phyloP scores from a whole-genome alignment of 1,140 invertebrate species.

The Anthonomus grandis region DNA sequence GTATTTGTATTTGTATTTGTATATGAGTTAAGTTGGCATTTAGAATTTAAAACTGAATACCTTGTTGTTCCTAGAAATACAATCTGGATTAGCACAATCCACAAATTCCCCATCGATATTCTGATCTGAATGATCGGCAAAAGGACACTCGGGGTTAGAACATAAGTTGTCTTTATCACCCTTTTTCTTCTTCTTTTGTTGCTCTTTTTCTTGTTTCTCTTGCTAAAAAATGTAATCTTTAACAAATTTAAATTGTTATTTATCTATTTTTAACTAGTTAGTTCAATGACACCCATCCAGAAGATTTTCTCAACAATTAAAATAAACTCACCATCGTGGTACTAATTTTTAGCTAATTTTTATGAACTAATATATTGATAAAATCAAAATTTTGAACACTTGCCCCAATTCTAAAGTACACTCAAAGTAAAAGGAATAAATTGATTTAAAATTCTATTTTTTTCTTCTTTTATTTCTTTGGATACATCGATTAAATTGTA shows the following conservation, averaged over 20 bases:
- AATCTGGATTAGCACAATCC: constrained; percentile 34
- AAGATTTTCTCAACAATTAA: not conserved
- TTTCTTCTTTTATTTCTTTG: no score
- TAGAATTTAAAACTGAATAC: no score
- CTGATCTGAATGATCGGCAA: not conserved
- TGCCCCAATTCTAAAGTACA: no score
- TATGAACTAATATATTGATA: no score
- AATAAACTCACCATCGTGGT: no score
- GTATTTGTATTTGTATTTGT: no score
- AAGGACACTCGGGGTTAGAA: constrained; percentile 27
- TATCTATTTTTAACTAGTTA: not conserved
- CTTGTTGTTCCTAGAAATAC: constrained; percentile 29
- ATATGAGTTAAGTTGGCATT: no score
- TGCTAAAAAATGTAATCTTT: not conserved
- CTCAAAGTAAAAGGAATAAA: no score
- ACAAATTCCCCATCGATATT: constrained; percentile 21
- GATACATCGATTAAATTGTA: no score
- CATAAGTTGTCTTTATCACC: constrained; percentile 10
- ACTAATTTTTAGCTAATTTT: not conserved
- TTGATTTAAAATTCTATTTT: no score
- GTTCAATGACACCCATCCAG: not conserved
- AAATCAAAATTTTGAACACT: no score
- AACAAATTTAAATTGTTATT: not conserved
- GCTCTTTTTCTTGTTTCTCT: not conserved
- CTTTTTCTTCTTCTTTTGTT: not conserved